Evolutionary conservation across 2,888 invertebrate species (phyloP).

Genomic region (Conops quadrifasciatus): DNA sequence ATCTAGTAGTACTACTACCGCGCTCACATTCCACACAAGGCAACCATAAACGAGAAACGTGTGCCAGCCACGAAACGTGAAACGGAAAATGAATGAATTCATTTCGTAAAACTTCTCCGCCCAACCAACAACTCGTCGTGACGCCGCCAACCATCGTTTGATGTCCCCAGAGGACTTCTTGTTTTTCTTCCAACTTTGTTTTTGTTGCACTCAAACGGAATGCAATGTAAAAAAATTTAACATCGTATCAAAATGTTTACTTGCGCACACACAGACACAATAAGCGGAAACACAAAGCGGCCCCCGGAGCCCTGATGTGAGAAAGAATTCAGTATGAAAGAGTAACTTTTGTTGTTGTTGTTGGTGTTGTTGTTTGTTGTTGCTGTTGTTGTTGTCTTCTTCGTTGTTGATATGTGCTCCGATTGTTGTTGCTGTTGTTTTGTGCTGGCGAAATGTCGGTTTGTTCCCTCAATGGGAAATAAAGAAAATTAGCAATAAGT

Average conservation of each 20-base stretch:
- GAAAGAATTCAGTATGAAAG: constrained; percentile 17
- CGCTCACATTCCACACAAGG: not conserved
- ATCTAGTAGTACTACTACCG: too few species aligned
- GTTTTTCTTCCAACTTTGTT: not conserved
- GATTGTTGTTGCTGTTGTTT: constrained; percentile 8
- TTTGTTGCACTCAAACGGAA: not conserved
- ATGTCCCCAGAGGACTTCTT: not conserved
- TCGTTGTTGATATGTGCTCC: constrained; percentile 17
- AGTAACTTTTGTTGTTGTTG: constrained; percentile 19
- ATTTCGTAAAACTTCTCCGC: not conserved
- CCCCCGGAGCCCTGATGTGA: constrained; percentile 16
- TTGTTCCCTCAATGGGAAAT: constrained; percentile 17
- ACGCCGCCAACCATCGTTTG: not conserved
- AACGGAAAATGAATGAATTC: not conserved
- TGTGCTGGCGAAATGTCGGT: constrained; percentile 16
- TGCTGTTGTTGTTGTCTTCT: constrained; percentile 10
- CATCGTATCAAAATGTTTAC: constrained; percentile 11
- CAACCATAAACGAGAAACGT: too few species aligned
- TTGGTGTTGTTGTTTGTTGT: not conserved
- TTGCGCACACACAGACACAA: constrained; percentile 19
- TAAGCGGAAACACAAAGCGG: constrained; percentile 25
- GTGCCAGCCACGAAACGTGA: not conserved
- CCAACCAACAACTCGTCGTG: not conserved
- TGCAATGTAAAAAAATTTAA: constrained; percentile 5
- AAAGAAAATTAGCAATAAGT: constrained; percentile 30